Conservation (phyloP, 2,797 vertebrate species). For the Schizopygopsis pylzovi region DNA sequence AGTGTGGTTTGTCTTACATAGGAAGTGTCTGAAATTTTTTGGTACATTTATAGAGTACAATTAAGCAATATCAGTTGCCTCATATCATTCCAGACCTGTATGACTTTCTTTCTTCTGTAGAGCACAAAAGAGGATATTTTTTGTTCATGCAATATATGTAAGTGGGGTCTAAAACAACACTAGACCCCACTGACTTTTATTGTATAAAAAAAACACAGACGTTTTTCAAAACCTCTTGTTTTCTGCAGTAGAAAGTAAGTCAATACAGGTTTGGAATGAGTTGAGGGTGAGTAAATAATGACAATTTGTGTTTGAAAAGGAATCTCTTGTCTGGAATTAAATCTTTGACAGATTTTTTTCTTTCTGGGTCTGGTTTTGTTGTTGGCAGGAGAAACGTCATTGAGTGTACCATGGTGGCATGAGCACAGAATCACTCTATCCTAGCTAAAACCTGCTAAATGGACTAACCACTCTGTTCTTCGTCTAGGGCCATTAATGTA, state of each 20-base stretch:
- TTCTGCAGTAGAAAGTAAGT: neutral
- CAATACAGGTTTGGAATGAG: neutral
- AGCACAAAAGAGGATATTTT: neutral
- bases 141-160: neutral
- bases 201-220: too few species aligned
- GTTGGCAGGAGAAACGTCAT: neutral
- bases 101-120: neutral
- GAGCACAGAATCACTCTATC: constrained; percentile 3
- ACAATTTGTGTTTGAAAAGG: neutral
- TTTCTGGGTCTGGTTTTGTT: neutral
- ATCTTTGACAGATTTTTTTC: neutral
- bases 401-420: neutral
- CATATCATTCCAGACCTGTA: neutral
- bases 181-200: neutral
- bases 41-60: neutral
- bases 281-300: neutral
- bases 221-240: neutral
- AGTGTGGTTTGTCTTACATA: neutral
- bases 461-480: neutral
- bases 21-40: neutral
- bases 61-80: neutral
- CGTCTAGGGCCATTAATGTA: neutral
- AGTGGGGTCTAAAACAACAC: neutral
- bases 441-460: constrained; percentile 6
- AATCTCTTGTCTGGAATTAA: neutral